These are phyloP conservation scores for Drosophila ananassae DNA, from an alignment of 1,140 invertebrate genomes.

Conservation along the genomic window DNA sequence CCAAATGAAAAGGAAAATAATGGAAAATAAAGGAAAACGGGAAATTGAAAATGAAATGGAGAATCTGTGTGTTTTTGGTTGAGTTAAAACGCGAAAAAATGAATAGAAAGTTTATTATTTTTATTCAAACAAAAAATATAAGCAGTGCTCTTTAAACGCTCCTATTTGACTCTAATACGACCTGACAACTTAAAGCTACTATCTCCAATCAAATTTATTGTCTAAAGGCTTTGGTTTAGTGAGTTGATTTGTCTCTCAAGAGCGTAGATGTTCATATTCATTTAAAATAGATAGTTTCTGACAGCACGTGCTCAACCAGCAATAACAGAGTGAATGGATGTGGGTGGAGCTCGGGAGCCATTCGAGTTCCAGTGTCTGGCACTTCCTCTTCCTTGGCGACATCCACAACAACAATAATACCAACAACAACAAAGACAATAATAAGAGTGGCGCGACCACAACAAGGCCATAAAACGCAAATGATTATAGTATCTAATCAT, in stretches of 20 bases:
- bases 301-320: constrained; percentile 43
- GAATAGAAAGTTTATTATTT: neutral
- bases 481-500: constrained; percentile 83
- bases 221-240: neutral
- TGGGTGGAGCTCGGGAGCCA: constrained; percentile 11
- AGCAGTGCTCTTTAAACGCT: neutral
- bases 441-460: constrained; percentile 44
- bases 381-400: constrained; percentile 58
- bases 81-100: neutral
- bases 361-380: constrained; percentile 43
- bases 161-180: neutral
- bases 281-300: constrained; percentile 43
- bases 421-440: neutral
- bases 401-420: constrained; percentile 42
- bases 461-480: constrained; percentile 80
- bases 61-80: neutral
- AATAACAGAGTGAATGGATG: constrained; percentile 31
- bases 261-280: constrained; percentile 36
- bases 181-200: neutral
- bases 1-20: neutral
- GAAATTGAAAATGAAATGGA: neutral
- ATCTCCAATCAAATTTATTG: constrained; percentile 2
- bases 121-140: neutral
- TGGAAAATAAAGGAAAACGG: neutral
- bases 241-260: constrained; percentile 23